Evolutionary conservation across 2,797 vertebrate species (phyloP).

Genomic region (Psittacula echo): DNA sequence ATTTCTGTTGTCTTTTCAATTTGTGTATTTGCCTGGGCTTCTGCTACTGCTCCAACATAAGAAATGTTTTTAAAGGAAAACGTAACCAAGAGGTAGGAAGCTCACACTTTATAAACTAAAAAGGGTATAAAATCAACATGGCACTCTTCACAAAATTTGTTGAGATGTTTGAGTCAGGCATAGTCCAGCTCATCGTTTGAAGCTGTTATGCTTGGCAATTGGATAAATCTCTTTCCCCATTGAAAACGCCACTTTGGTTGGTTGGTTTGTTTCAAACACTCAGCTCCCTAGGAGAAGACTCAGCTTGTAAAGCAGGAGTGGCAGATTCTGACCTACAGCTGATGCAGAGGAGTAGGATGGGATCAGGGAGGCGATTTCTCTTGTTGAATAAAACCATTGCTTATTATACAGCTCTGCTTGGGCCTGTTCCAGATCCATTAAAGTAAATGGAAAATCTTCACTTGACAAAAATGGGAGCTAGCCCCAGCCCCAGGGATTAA

Average conservation of each 20-base stretch:
- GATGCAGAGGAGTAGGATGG: not conserved
- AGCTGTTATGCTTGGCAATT: not conserved
- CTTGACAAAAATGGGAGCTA: conserved; percentile 2
- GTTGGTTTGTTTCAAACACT: not conserved
- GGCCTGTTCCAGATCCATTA: not conserved
- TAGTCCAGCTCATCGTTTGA: not conserved
- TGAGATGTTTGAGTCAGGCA: not conserved
- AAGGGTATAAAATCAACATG: not conserved
- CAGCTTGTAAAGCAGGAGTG: not conserved
- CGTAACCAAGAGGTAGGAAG: conserved; percentile 20
- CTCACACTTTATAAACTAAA: conserved; percentile 24
- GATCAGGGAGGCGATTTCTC: not conserved
- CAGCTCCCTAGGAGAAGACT: rapidly evolving
- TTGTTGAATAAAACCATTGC: conserved; percentile 4
- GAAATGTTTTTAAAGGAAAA: conserved; percentile 17
- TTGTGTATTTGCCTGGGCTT: not conserved
- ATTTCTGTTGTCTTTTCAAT: conserved; percentile 13
- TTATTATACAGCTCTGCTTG: not conserved
- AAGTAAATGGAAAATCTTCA: conserved; percentile 38
- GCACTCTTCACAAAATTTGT: not conserved
- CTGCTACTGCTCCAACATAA: conserved; percentile 9
- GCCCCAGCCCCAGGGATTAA: not conserved
- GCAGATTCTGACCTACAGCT: not conserved
- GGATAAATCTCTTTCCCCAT: not conserved
- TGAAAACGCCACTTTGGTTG: not conserved